These are phyloP conservation scores for Himalopsyche japonica DNA, from an alignment of 2,888 invertebrate genomes.

Conservation along the genomic window DNA sequence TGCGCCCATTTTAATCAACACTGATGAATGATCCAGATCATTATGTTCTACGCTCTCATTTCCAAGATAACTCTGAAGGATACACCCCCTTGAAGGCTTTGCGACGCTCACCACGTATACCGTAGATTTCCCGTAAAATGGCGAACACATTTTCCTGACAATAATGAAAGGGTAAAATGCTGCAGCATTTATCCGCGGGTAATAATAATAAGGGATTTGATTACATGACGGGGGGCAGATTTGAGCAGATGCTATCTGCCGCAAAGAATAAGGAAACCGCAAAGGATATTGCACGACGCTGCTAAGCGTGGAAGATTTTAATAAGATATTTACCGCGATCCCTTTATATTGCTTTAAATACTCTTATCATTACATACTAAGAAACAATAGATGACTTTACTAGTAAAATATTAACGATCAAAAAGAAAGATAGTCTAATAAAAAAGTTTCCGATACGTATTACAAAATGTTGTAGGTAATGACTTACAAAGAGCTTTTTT, in stretches of 20 bases:
- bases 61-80: not conserved
- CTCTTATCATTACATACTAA: not conserved
- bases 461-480: no score
- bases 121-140: not conserved
- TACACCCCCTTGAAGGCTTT: not conserved
- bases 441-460: no score
- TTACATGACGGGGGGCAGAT: not conserved
- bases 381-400: no score
- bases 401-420: no score
- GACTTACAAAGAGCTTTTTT: no score
- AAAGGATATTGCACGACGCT: not conserved
- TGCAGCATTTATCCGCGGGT: constrained; percentile 1
- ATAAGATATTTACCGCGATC: not conserved
- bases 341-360: not conserved
- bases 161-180: not conserved
- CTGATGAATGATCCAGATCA: not conserved
- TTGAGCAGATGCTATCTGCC: not conserved
- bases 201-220: constrained; percentile 5
- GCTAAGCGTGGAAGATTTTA: not conserved
- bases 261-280: not conserved
- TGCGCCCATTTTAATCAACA: not conserved
- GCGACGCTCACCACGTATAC: not conserved
- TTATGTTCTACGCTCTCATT: not conserved
- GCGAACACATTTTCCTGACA: constrained; percentile 1
- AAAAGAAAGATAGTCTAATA: no score